phyloP scores from a whole-genome alignment of 2,113 vertebrate species.

The Cranoglanis bouderius region DNA sequence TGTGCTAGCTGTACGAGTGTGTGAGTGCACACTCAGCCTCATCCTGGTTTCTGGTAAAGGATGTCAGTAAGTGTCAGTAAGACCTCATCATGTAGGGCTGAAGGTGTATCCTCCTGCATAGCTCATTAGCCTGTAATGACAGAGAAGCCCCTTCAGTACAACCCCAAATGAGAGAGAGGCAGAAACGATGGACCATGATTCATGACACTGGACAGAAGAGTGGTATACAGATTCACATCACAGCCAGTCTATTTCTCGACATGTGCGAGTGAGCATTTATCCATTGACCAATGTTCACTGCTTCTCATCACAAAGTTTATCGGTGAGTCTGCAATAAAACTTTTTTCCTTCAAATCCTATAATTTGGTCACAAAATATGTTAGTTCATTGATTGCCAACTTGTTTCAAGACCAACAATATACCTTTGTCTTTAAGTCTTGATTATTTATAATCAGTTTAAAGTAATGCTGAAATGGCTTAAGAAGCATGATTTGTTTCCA shows the following conservation, averaged over 20 bases:
- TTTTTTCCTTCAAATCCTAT: background rate
- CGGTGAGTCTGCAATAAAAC: background rate
- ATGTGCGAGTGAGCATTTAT: constrained; percentile 18
- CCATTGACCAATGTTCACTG: constrained; percentile 19
- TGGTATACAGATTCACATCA: constrained; percentile 81
- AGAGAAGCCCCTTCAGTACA: constrained; percentile 63
- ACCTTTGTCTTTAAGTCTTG: background rate
- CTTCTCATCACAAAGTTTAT: background rate
- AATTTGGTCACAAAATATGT: background rate
- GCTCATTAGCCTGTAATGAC: constrained; percentile 93
- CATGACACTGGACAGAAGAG: constrained; percentile 87
- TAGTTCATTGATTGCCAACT: background rate
- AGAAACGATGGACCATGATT: constrained; percentile 73
- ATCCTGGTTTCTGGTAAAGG: constrained; percentile 78
- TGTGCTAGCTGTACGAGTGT: constrained; percentile 21
- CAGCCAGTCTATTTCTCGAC: constrained; percentile 43
- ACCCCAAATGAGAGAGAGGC: constrained; percentile 64
- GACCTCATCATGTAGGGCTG: constrained; percentile 88
- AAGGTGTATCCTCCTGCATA: constrained; percentile 90
- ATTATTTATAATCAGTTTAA: background rate
- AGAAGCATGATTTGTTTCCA: background rate
- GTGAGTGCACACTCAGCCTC: constrained; percentile 52
- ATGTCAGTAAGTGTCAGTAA: constrained; percentile 77
- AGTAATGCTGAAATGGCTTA: background rate
- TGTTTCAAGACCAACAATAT: background rate